Evolutionary conservation across 2,888 invertebrate genomes (phyloP), one percentile per base, ranked within the genome.

Genomic region (Slavum lentiscoides): DNA sequence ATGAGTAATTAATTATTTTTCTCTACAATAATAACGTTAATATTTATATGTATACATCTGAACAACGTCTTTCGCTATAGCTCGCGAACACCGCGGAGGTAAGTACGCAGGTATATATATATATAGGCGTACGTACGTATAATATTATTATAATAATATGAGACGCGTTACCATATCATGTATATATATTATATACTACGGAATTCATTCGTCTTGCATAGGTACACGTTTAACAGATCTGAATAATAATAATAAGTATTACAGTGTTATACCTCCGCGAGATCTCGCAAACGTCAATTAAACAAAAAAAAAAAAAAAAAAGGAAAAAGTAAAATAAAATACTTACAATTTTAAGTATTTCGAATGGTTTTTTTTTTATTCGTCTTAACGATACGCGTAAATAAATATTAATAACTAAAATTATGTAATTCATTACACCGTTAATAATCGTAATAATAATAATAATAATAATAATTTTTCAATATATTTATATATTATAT

Each of bases 301-400:
- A 67, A 66, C 7, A 66, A 43, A 6, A 39, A 7, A 49, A 49
- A 53, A 53, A 21, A 21, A 30, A 68, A 53, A 13, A 53, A 55
- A 37, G n/a, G 19, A 49, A 74, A 61, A 77, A 68, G 23, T 30
- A 76, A 68, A 75, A 55, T 37, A 23, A 75, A 67, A 67, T 58
- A 66, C 66, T 75, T 75, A 75, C 19, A 39, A 67, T 23, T 58
- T 75, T 58, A 75, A 75, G 66, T 75, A 75, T 75, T 67, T 67
- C 43, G 11, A 58, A 75, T 67, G 66, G 74, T 75, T 58, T 53
- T 21, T 30, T 67, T 30, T 62, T 62, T 15, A 30, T 61, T 53
- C 53, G 21, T 70, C 37, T 37, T 53, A 39, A 49, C 3, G 11
- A 13, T 49, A 49, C 49, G 49, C 55, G 30, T 30, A 72, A 61